A percentile compares a stretch with the other conserved stretches of the same genome.
Conservation (phyloP, 1,140 invertebrate genomes). For the Meteorus sp. region DNA sequence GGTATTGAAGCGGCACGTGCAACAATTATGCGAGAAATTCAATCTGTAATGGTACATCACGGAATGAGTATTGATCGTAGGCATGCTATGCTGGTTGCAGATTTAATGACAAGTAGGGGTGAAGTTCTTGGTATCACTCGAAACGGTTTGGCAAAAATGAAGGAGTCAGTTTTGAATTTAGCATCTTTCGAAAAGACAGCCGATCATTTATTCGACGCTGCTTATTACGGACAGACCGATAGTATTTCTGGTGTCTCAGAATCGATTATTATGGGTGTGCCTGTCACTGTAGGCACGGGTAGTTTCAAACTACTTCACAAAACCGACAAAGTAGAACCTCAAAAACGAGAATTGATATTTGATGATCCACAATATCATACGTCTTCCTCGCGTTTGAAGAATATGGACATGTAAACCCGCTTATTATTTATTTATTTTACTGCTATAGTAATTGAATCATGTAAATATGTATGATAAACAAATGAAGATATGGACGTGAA, state of each 20-base stretch:
- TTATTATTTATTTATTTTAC: too few species aligned
- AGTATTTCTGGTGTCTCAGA: conserved; percentile 94
- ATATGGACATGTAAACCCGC: too few species aligned
- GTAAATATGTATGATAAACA: too few species aligned
- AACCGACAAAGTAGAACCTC: conserved; percentile 50
- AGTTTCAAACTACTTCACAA: conserved; percentile 88
- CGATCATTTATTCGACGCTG: conserved; percentile 98
- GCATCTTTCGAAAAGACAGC: conserved; percentile 99
- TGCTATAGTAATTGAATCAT: too few species aligned
- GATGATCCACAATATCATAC: conserved; percentile 48
- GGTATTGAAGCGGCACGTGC: conserved; percentile 95
- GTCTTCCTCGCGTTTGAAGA: too few species aligned
- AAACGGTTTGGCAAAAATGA: conserved; percentile 96
- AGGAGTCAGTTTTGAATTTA: conserved; percentile 97
- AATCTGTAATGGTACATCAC: conserved; percentile 95
- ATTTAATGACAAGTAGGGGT: conserved; percentile 96
- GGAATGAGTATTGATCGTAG: conserved; percentile 96
- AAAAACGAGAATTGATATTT: conserved; percentile 42
- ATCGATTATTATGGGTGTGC: conserved; percentile 97
- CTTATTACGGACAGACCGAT: conserved; percentile 96
- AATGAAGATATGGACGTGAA: too few species aligned
- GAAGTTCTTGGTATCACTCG: conserved; percentile 97
- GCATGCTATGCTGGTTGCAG: conserved; percentile 96
- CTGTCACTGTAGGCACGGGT: conserved; percentile 92
- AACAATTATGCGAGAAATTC: conserved; percentile 96